phyloP scores from a whole-genome alignment of 2,113 vertebrate genomes.

The Myiagra hebetior region DNA sequence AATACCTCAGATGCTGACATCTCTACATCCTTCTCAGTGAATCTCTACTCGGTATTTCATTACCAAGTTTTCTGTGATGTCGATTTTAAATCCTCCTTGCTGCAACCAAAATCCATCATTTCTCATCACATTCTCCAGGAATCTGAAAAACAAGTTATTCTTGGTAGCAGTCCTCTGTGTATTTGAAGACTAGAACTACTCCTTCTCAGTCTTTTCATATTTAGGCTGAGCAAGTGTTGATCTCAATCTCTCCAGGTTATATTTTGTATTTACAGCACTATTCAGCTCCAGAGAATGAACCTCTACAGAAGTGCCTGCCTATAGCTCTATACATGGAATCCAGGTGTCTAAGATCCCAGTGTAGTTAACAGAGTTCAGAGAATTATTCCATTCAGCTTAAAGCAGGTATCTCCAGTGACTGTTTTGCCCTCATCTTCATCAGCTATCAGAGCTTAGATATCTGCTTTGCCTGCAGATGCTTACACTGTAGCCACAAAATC shows the following conservation, averaged over 20 bases:
- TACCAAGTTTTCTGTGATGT: not conserved
- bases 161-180: not conserved
- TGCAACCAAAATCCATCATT: not conserved
- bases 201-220: not conserved
- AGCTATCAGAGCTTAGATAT: not conserved
- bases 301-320: not conserved
- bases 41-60: not conserved
- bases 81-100: not conserved
- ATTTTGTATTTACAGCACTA: not conserved
- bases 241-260: not conserved
- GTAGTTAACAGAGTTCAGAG: not conserved
- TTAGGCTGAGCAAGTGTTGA: not conserved
- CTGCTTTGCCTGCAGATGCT: not conserved
- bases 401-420: not conserved
- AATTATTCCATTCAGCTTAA: not conserved
- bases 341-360: not conserved
- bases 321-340: not conserved
- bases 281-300: not conserved
- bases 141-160: not conserved
- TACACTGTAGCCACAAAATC: not conserved
- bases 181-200: not conserved
- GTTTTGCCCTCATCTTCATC: not conserved
- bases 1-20: not conserved
- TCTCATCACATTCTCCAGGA: not conserved
- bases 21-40: not conserved